These are phyloP conservation scores for Polypedilum pembai DNA, from an alignment of 1,140 invertebrate species.

Conservation along the genomic window DNA sequence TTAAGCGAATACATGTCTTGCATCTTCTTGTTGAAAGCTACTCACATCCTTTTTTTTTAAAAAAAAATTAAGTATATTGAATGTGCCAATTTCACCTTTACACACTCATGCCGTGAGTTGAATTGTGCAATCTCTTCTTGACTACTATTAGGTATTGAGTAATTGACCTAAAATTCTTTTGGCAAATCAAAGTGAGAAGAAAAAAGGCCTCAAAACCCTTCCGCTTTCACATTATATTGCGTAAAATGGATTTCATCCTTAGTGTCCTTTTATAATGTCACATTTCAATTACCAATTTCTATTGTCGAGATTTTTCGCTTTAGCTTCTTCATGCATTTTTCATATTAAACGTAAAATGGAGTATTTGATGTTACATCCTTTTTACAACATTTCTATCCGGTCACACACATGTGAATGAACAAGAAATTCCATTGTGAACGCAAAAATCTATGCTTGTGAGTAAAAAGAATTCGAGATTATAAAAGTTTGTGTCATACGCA, in stretches of 20 bases:
- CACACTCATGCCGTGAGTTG: background rate
- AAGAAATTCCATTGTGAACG: no score
- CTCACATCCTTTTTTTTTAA: background rate
- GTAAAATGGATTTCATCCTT: conserved; percentile 9
- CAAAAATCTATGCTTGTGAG: no score
- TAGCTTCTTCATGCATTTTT: background rate
- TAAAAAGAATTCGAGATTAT: no score
- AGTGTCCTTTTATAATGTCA: conserved; percentile 26
- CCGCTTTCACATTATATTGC: background rate
- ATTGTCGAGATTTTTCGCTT: conserved; percentile 19
- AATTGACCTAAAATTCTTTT: background rate
- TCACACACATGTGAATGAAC: no score
- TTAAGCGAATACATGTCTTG: background rate
- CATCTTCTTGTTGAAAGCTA: background rate
- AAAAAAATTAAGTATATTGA: background rate
- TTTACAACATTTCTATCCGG: no score
- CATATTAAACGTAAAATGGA: no score
- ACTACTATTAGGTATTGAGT: background rate
- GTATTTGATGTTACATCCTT: no score
- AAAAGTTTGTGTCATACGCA: no score
- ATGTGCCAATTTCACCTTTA: background rate
- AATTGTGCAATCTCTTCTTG: background rate
- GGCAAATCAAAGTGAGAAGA: background rate
- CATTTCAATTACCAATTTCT: conserved; percentile 22
- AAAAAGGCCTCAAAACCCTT: background rate